These are phyloP conservation scores for Scrobipalpa costella DNA, from an alignment of 2,888 invertebrate species.

Conservation along the genomic window DNA sequence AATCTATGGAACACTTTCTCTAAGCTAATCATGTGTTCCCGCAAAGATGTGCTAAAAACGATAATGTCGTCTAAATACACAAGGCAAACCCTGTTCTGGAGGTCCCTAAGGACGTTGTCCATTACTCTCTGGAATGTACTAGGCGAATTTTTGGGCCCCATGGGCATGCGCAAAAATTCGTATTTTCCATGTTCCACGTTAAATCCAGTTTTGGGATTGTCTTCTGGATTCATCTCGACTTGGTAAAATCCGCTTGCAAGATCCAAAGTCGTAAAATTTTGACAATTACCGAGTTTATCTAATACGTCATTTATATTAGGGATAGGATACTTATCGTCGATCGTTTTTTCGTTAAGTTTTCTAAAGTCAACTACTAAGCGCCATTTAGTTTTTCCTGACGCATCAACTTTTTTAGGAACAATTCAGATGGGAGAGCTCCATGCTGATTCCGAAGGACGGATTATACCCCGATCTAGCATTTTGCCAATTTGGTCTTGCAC, in stretches of 20 bases:
- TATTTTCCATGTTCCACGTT: slow-evolving; percentile 23
- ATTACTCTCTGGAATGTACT: too few species aligned
- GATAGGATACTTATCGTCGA: slow-evolving; percentile 39
- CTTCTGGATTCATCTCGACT: slow-evolving; percentile 19
- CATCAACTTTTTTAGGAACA: too few species aligned
- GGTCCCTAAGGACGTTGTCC: slow-evolving; percentile 13
- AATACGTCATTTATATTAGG: slow-evolving; percentile 39
- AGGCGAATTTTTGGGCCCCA: slow-evolving; percentile 36
- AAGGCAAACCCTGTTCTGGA: not conserved
- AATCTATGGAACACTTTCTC: too few species aligned
- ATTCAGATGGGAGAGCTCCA: too few species aligned
- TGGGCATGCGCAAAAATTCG: slow-evolving; percentile 19
- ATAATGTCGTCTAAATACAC: too few species aligned
- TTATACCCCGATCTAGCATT: too few species aligned
- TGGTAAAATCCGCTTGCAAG: slow-evolving; percentile 20
- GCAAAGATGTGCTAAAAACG: too few species aligned
- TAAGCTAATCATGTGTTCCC: too few species aligned
- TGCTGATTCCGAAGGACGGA: too few species aligned
- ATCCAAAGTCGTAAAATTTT: slow-evolving; percentile 36
- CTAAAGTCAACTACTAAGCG: slow-evolving; percentile 30
- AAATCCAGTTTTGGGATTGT: slow-evolving; percentile 24
- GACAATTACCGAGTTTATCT: slow-evolving; percentile 36
- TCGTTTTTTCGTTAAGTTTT: slow-evolving; percentile 39
- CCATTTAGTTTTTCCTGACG: too few species aligned
- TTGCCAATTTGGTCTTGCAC: too few species aligned